Percentiles rank a stretch among this genome's conserved stretches.
These are phyloP conservation scores for Galerucella nymphaeae DNA, from an alignment of 2,888 invertebrate genomes.

Conservation along the genomic window DNA sequence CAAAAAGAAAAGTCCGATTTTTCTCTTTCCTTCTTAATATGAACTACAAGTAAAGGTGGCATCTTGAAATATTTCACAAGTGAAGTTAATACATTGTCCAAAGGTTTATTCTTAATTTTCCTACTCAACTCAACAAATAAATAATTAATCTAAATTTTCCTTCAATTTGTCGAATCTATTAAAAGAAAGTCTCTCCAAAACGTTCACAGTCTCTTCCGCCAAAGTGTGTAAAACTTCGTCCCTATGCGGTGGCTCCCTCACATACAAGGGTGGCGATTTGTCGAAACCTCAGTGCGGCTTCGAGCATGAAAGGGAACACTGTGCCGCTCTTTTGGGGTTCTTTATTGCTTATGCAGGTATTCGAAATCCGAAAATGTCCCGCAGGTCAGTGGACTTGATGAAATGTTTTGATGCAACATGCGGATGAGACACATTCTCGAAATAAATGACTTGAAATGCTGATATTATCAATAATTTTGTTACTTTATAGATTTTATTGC, in stretches of 20 bases:
- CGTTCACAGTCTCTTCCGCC: not conserved
- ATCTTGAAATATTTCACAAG: not conserved
- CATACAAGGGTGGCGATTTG: constrained; percentile 30
- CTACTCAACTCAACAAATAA: not conserved
- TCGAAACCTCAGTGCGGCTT: constrained; percentile 37
- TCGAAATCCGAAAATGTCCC: constrained; percentile 23
- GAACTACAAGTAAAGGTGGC: not conserved
- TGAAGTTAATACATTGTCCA: not conserved
- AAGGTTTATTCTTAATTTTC: not conserved
- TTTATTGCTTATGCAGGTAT: constrained; percentile 21
- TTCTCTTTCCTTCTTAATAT: not conserved
- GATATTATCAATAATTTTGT: not conserved
- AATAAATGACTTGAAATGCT: not conserved
- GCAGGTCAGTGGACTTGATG: constrained; percentile 21
- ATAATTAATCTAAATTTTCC: not conserved
- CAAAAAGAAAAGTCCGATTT: not conserved
- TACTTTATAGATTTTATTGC: not conserved
- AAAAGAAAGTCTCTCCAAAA: constrained; percentile 1
- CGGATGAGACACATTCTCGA: constrained; percentile 6
- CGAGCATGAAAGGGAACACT: constrained; percentile 15
- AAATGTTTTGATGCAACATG: constrained; percentile 3
- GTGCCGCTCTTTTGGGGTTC: constrained; percentile 18
- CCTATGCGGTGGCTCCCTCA: constrained; percentile 42
- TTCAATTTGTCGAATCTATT: not conserved
- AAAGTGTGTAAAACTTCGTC: constrained; percentile 13